These are phyloP conservation scores for Allophyes oxyacanthae DNA, from an alignment of 2,888 invertebrate species.

Conservation along the genomic window DNA sequence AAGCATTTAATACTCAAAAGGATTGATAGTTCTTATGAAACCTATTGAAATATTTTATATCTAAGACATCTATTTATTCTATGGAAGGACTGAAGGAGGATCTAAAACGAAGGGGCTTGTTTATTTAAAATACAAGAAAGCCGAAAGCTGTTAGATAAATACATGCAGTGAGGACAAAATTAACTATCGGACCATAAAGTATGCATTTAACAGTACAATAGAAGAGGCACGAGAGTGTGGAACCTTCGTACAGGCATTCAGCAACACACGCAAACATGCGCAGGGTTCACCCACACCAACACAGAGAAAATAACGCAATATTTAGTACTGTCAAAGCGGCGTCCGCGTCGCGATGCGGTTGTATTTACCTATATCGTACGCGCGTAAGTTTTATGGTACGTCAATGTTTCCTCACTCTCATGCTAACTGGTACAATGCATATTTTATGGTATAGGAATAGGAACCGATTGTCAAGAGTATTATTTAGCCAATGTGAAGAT, in stretches of 20 bases:
- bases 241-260: no score
- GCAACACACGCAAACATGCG: no score
- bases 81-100: constrained; percentile 36
- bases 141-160: constrained; percentile 66
- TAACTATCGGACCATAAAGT: constrained; percentile 57
- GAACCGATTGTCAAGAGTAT: constrained; percentile 62
- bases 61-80: constrained; percentile 47
- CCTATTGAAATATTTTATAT: constrained; percentile 22
- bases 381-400: no score
- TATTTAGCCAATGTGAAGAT: constrained; percentile 20
- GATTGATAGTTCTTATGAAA: constrained; percentile 9
- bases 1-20: constrained; percentile 4
- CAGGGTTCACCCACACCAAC: no score
- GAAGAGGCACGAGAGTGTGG: no score
- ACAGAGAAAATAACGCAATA: no score
- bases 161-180: constrained; percentile 65
- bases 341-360: no score
- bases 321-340: no score
- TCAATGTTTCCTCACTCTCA: no score
- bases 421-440: constrained; percentile 37
- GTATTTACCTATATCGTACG: no score
- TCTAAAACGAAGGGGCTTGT: constrained; percentile 36
- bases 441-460: constrained; percentile 50
- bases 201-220: constrained; percentile 32
- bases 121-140: constrained; percentile 57